Conservation (phyloP, 1,140 invertebrate species). For the Rhopalosiphum maidis region DNA sequence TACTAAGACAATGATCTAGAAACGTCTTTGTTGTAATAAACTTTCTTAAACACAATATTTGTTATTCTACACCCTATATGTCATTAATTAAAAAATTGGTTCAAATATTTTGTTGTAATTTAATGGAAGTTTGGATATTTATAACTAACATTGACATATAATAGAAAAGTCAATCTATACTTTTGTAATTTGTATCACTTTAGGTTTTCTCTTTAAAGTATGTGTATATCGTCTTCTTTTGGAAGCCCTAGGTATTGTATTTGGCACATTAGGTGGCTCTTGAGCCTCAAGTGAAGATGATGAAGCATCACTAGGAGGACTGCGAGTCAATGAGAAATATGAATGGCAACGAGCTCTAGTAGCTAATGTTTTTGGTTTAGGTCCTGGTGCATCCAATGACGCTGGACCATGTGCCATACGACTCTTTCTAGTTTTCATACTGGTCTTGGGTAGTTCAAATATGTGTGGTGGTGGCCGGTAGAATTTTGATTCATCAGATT, state of each 20-base stretch:
- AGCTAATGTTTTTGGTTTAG: constrained; percentile 55
- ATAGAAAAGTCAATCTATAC: neutral
- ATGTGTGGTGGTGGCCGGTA: constrained; percentile 46
- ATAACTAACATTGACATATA: neutral
- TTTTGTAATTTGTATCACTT: constrained; percentile 54
- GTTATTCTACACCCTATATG: constrained; percentile 16
- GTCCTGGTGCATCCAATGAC: neutral
- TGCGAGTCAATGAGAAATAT: constrained; percentile 62
- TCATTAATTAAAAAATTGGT: neutral
- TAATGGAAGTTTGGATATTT: neutral
- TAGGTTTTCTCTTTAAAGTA: constrained; percentile 54
- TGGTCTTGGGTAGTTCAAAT: constrained; percentile 50
- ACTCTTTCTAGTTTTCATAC: constrained; percentile 41
- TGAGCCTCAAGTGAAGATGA: constrained; percentile 61
- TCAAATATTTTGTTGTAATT: neutral
- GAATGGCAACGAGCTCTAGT: constrained; percentile 61
- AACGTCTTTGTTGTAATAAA: neutral
- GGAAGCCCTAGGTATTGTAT: constrained; percentile 62
- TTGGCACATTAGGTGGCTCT: constrained; percentile 60
- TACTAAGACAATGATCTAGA: neutral
- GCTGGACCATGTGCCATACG: constrained; percentile 50
- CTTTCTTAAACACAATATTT: neutral
- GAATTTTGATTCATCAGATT: constrained; percentile 61
- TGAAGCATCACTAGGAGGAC: constrained; percentile 62
- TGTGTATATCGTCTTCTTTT: constrained; percentile 59